phyloP scores from a whole-genome alignment of 2,113 vertebrate genomes.

The Cinclus mexicanus region DNA sequence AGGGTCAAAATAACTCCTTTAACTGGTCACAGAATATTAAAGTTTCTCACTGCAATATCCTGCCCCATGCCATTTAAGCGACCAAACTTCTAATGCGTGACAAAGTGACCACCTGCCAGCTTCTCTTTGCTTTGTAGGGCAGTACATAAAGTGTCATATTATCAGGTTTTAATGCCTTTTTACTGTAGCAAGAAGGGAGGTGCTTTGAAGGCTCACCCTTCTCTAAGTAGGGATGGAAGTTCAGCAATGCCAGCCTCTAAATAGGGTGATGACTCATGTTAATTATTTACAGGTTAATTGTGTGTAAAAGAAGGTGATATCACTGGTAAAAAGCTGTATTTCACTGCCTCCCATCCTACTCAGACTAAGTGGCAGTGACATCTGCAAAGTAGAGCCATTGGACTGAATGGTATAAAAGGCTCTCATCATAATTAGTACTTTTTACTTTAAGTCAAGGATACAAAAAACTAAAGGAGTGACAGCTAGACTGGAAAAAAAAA shows the following conservation, averaged over 20 bases:
- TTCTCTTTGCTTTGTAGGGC: not conserved
- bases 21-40: not conserved
- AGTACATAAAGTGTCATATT: not conserved
- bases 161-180: not conserved
- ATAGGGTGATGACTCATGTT: not conserved
- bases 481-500: not conserved
- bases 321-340: not conserved
- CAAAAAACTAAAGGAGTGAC: not conserved
- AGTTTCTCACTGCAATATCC: not conserved
- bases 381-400: not conserved
- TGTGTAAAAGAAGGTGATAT: not conserved
- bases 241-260: not conserved
- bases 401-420: not conserved
- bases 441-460: not conserved
- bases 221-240: not conserved
- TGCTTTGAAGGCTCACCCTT: not conserved
- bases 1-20: not conserved
- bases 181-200: not conserved
- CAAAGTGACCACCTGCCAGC: not conserved
- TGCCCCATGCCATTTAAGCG: not conserved
- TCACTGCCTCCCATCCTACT: not conserved
- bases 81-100: not conserved
- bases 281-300: constrained; percentile 14
- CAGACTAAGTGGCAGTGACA: not conserved
- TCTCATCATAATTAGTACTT: not conserved